Evolutionary conservation across 2,888 invertebrate genomes (phyloP).

Genomic region (Nomada ferruginata): DNA sequence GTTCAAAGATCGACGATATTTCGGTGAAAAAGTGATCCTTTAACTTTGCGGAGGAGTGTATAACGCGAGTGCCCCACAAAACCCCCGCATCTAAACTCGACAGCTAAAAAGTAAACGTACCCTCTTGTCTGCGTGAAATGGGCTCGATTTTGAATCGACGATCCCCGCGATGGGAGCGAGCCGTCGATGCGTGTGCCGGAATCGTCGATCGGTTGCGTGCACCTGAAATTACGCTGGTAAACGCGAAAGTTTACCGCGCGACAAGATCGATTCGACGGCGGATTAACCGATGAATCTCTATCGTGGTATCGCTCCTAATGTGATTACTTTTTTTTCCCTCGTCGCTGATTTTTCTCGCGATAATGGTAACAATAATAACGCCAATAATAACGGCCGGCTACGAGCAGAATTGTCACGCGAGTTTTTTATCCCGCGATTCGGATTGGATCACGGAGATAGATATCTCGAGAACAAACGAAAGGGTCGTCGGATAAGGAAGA

Average conservation of each 20-base stretch:
- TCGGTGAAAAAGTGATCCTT: no score
- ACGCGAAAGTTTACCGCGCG: slow-evolving; percentile 21
- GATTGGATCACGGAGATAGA: background rate
- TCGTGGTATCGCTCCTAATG: slow-evolving; percentile 19
- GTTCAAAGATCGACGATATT: no score
- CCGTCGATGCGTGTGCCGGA: slow-evolving; percentile 77
- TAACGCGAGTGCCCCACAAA: no score
- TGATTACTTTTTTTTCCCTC: slow-evolving; percentile 21
- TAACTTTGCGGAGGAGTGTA: no score
- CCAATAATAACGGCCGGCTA: background rate
- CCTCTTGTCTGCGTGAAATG: background rate
- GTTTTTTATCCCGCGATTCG: background rate
- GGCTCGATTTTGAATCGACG: slow-evolving; percentile 74
- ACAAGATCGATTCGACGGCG: slow-evolving; percentile 29
- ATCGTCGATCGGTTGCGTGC: slow-evolving; percentile 61
- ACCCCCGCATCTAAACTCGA: no score
- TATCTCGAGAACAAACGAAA: background rate
- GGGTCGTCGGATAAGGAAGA: background rate
- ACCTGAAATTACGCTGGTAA: slow-evolving; percentile 11
- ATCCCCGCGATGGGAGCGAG: slow-evolving; percentile 73
- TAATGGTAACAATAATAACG: slow-evolving; percentile 12
- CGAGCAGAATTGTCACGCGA: slow-evolving; percentile 18
- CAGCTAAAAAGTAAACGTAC: background rate
- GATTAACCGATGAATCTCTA: slow-evolving; percentile 36
- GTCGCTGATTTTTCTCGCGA: slow-evolving; percentile 21